A percentile compares a stretch with the other conserved stretches of the same genome.
Evolutionary conservation across 1,140 invertebrate genomes (phyloP).

Genomic region (Drosophila pectinifera): DNA sequence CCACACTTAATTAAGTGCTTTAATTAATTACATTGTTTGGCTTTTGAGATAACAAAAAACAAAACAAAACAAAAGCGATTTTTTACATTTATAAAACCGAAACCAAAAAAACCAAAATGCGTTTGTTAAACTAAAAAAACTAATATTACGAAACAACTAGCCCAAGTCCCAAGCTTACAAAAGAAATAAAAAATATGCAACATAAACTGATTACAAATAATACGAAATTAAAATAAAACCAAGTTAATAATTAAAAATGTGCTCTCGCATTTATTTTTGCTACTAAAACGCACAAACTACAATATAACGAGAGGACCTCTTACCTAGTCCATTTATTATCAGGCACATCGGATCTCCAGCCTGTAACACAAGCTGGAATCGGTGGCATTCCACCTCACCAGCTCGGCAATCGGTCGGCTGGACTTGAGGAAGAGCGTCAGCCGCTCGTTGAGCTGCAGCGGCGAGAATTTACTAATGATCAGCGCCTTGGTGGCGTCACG

Average conservation of each 20-base stretch:
- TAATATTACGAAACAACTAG: conserved; percentile 54
- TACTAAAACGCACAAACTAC: conserved; percentile 76
- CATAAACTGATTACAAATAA: conserved; percentile 61
- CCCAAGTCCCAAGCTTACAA: conserved; percentile 60
- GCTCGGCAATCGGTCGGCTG: conserved; percentile 75
- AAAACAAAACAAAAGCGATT: conserved; percentile 50
- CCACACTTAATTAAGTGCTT: conserved; percentile 41
- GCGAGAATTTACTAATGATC: conserved; percentile 80
- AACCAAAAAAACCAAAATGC: conserved; percentile 28
- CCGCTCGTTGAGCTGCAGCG: conserved; percentile 69
- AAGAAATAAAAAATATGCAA: conserved; percentile 40
- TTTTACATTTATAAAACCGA: conserved; percentile 80
- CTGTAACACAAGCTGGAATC: conserved; percentile 75
- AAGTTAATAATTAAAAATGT: conserved; percentile 51
- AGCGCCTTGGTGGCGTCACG: conserved; percentile 73
- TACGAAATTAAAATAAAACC: conserved; percentile 44
- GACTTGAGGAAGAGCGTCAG: conserved; percentile 81
- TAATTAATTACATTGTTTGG: conserved; percentile 73
- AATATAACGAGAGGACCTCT: conserved; percentile 27
- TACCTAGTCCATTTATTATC: not conserved
- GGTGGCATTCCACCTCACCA: conserved; percentile 75
- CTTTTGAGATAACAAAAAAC: conserved; percentile 49
- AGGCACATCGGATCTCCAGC: conserved; percentile 76
- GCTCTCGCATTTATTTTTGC: conserved; percentile 67
- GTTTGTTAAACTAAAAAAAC: conserved; percentile 65